Evolutionary conservation across 2,888 invertebrate genomes (phyloP).

Genomic region (Tortrix viridana): DNA sequence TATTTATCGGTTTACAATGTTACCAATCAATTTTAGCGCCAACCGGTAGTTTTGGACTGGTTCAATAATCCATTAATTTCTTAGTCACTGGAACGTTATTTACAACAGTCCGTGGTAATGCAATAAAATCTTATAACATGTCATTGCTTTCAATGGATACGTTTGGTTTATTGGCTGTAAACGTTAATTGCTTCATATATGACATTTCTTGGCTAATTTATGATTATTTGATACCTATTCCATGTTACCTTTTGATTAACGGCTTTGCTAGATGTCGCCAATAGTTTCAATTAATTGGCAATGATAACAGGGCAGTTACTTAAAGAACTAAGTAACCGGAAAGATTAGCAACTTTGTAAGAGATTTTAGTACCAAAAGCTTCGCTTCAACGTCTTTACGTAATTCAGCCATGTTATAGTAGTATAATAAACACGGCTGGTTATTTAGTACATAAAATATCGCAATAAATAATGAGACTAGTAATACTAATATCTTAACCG

Average conservation of each 20-base stretch:
- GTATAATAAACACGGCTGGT: constrained; percentile 53
- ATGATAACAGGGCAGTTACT: too few relatives aligned
- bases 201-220: constrained; percentile 46
- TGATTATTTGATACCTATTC: constrained; percentile 44
- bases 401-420: constrained; percentile 47
- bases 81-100: constrained; percentile 33
- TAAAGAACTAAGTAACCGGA: too few relatives aligned
- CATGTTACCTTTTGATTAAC: constrained; percentile 38
- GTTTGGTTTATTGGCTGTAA: constrained; percentile 48
- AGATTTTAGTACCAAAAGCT: constrained; percentile 44
- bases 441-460: constrained; percentile 54
- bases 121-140: constrained; percentile 45
- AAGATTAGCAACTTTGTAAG: constrained; percentile 42
- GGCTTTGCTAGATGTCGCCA: background rate
- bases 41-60: constrained; percentile 17
- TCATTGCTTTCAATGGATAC: constrained; percentile 38
- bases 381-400: constrained; percentile 43
- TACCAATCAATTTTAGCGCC: constrained; percentile 12
- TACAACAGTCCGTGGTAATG: constrained; percentile 39
- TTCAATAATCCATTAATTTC: constrained; percentile 12
- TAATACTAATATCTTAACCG: constrained; percentile 68
- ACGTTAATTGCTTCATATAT: constrained; percentile 41
- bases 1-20: constrained; percentile 5
- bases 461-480: constrained; percentile 72
- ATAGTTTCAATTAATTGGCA: too few relatives aligned